phyloP scores from a whole-genome alignment of 64 coral and sea anemone genomes.

The Pocillopora verrucosa region DNA sequence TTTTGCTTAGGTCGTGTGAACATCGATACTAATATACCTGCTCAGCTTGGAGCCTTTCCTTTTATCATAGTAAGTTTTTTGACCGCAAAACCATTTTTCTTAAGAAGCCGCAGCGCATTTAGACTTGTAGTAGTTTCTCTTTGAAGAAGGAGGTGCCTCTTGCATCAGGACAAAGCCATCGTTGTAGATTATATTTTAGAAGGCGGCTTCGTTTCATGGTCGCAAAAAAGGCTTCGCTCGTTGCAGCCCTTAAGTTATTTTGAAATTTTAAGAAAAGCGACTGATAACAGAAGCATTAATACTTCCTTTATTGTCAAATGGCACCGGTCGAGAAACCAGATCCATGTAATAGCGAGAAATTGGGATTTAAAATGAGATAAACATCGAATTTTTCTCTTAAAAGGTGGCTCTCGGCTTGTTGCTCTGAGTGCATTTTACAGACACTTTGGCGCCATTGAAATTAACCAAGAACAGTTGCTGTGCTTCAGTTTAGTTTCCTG shows the following conservation, averaged over 20 bases:
- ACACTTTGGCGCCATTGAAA: background rate
- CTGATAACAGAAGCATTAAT: background rate
- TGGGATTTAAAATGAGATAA: background rate
- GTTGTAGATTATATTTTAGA: background rate
- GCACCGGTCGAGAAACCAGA: conserved; percentile 1
- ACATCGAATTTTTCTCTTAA: background rate
- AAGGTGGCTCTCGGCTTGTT: background rate
- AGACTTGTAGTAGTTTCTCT: background rate
- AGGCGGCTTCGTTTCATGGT: background rate
- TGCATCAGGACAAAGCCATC: background rate
- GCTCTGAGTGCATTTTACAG: background rate
- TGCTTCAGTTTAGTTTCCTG: background rate
- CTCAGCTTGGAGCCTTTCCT: background rate
- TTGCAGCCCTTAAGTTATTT: background rate
- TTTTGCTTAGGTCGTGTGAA: background rate
- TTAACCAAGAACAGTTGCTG: background rate
- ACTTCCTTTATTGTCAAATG: background rate
- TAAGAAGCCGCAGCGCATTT: background rate
- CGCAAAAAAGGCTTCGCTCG: background rate
- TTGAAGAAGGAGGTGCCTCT: background rate
- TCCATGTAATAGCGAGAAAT: background rate
- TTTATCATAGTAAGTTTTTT: background rate
- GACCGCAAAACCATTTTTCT: background rate
- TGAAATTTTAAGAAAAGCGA: background rate
- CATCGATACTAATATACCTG: background rate